Conservation (phyloP, 2,888 invertebrate species). For the Chrysolina americana region DNA sequence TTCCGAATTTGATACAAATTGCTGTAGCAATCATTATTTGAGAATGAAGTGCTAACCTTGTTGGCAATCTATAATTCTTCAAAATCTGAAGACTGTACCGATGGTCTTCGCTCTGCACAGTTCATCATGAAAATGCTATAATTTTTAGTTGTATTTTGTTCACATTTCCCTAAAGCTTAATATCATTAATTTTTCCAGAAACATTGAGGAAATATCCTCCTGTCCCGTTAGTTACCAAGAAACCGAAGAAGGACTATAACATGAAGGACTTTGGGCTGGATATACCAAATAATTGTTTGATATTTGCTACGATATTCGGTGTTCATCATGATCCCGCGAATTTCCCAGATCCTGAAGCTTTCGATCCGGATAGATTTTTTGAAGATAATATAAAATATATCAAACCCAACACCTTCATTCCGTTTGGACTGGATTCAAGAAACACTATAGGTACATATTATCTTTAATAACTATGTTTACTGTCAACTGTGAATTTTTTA, state of each 20-base stretch:
- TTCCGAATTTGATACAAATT: too few species aligned
- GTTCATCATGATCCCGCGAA: slow-evolving; percentile 54
- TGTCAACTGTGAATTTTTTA: too few species aligned
- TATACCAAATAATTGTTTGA: slow-evolving; percentile 43
- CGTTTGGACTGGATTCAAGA: slow-evolving; percentile 49
- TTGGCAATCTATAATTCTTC: too few species aligned
- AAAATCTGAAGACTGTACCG: too few species aligned
- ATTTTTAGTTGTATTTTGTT: too few species aligned
- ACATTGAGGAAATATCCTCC: slow-evolving; percentile 57
- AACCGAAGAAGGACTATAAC: slow-evolving; percentile 22
- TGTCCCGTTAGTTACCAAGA: slow-evolving; percentile 48
- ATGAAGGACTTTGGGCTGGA: slow-evolving; percentile 32
- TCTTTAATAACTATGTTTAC: too few species aligned
- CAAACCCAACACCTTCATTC: slow-evolving; percentile 47
- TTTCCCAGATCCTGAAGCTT: slow-evolving; percentile 54
- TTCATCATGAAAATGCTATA: too few species aligned
- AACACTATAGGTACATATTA: slow-evolving; percentile 40
- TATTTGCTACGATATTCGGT: slow-evolving; percentile 53
- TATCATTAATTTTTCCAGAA: slow-evolving; percentile 49
- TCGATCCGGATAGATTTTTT: slow-evolving; percentile 56
- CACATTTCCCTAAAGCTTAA: too few species aligned
- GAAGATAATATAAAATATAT: slow-evolving; percentile 45
- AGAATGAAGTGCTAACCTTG: too few species aligned
- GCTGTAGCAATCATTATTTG: too few species aligned
- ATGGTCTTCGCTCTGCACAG: too few species aligned